A percentile compares a stretch with the other conserved stretches of the same genome.
Evolutionary conservation across 2,113 vertebrate species (phyloP).

Genomic region (Tenrec ecaudatus): DNA sequence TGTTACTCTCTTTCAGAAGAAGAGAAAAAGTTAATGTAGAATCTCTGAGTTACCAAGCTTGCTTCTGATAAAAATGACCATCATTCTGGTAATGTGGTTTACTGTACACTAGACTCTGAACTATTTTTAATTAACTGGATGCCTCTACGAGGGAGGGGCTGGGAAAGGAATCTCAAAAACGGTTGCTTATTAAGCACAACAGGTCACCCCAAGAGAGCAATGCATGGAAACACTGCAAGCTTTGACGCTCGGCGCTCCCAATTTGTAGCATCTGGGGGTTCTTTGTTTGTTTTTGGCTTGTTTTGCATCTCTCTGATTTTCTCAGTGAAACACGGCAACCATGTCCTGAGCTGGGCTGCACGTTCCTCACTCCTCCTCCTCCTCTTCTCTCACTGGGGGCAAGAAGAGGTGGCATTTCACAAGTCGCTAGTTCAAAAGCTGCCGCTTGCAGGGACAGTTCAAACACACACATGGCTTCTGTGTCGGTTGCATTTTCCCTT

Average conservation of each 20-base stretch:
- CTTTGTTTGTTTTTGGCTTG: neutral
- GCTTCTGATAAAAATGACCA: conserved; percentile 20
- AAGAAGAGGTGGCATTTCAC: conserved; percentile 18
- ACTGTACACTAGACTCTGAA: neutral
- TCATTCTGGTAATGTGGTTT: neutral
- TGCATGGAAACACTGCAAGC: conserved; percentile 19
- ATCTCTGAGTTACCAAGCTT: neutral
- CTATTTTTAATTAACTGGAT: conserved; percentile 18
- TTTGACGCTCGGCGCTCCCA: neutral
- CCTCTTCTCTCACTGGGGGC: neutral
- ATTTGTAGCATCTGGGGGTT: neutral
- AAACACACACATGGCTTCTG: conserved; percentile 58
- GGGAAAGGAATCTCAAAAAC: neutral
- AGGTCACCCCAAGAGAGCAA: neutral
- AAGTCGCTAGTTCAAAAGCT: neutral
- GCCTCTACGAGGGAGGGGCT: neutral
- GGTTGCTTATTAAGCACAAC: neutral
- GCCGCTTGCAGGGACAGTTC: conserved; percentile 42
- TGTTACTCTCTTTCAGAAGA: neutral
- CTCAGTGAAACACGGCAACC: neutral
- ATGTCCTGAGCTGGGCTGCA: neutral
- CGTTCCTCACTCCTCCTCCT: neutral
- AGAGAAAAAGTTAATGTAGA: conserved; percentile 1
- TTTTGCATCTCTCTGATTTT: neutral
- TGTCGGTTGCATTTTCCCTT: conserved; percentile 7